phyloP scores from a whole-genome alignment of 2,797 vertebrate species.

The Cyprinella venusta region DNA sequence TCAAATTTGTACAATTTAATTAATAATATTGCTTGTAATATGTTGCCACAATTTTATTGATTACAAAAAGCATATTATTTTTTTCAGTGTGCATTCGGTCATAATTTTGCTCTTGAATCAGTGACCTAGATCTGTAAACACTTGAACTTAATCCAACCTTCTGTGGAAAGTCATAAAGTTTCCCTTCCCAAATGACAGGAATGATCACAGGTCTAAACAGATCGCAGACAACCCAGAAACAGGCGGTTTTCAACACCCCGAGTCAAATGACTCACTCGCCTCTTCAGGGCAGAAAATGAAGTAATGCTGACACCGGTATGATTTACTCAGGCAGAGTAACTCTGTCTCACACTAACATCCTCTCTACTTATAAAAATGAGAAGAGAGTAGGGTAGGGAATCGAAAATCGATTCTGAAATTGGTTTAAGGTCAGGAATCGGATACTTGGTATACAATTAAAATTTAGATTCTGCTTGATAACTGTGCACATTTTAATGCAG shows the following conservation, averaged over 20 bases:
- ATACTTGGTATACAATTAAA: background rate
- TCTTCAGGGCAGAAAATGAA: constrained; percentile 16
- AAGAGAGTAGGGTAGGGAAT: background rate
- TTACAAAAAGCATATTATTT: too few species aligned
- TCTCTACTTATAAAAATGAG: background rate
- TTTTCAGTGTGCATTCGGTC: too few species aligned
- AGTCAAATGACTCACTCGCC: constrained; percentile 33
- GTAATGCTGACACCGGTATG: constrained; percentile 32
- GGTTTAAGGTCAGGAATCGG: background rate
- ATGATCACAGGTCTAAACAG: constrained; percentile 46
- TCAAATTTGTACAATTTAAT: too few species aligned
- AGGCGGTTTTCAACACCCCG: constrained; percentile 14
- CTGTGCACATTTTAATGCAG: too few species aligned
- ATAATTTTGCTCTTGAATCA: too few species aligned
- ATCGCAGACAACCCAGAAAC: constrained; percentile 27
- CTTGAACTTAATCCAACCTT: constrained; percentile 10
- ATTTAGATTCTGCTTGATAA: background rate
- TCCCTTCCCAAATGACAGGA: constrained; percentile 41
- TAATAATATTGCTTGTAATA: too few species aligned
- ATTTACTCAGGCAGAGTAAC: constrained; percentile 20
- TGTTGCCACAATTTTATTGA: too few species aligned
- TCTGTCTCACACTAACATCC: background rate
- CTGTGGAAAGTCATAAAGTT: constrained; percentile 10
- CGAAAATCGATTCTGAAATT: background rate
- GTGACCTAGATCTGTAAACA: constrained; percentile 7